phyloP scores from a whole-genome alignment of 2,888 invertebrate species.

The Cheilosia vernalis region DNA sequence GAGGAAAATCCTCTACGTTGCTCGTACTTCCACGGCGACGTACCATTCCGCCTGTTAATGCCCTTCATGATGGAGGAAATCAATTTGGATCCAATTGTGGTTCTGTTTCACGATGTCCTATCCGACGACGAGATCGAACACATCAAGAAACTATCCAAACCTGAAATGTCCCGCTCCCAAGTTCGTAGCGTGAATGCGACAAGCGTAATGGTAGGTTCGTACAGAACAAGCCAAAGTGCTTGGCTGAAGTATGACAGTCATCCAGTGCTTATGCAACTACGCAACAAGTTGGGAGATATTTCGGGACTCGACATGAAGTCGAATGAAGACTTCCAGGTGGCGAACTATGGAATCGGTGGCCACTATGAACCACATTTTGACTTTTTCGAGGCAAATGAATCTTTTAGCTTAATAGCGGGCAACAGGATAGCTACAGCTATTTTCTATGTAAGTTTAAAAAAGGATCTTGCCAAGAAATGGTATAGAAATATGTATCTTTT shows the following conservation, averaged over 20 bases:
- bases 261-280: conserved; percentile 79
- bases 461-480: conserved; percentile 66
- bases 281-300: conserved; percentile 86
- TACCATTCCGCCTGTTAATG: conserved; percentile 75
- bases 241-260: conserved; percentile 82
- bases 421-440: conserved; percentile 98
- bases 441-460: conserved; percentile 91
- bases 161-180: conserved; percentile 83
- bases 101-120: conserved; percentile 85
- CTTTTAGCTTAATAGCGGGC: conserved; percentile 84
- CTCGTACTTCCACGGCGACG: conserved; percentile 67
- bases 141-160: conserved; percentile 85
- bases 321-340: conserved; percentile 87
- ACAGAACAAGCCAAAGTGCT: conserved; percentile 88
- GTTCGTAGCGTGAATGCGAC: conserved; percentile 95
- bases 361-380: conserved; percentile 87
- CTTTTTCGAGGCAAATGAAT: conserved; percentile 85
- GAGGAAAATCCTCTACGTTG: conserved; percentile 77
- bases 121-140: conserved; percentile 84
- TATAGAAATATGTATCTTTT: conserved; percentile 79
- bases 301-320: conserved; percentile 85
- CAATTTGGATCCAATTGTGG: conserved; percentile 84
- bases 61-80: conserved; percentile 85
- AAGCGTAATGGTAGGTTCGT: conserved; percentile 88
- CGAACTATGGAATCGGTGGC: conserved; percentile 89